Evolutionary conservation across 2,888 invertebrate species (phyloP), one percentile per base, ranked within the genome.

Genomic region (Xylocampa areola): DNA sequence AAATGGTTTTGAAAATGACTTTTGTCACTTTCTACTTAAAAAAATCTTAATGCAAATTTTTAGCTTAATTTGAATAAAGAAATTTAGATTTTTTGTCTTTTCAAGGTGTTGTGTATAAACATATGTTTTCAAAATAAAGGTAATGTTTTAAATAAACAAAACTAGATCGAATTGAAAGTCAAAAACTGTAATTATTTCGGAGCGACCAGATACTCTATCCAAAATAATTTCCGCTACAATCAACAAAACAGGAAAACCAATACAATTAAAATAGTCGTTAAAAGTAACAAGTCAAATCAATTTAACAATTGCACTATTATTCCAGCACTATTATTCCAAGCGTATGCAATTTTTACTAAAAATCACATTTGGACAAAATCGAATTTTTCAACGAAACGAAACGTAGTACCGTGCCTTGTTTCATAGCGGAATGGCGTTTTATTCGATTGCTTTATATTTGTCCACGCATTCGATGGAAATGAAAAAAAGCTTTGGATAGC

Each of bases 361-460:
- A 78, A 64, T 63, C 67, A 52, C 71, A 74, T 60, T 67, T 57
- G 33, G 5, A 41, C 39, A 58, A 48, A 64, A 75, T 71, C 43
- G 45, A 71, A 63, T 63, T 60, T 72, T 67, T n/a, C n/a, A n/a
- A n/a, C n/a, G n/a, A 6, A 62, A 64, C 70, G 53, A 53, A 51
- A 60, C 50, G 54, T 44, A 76, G 54, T 50, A 59, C 49, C 14
- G 8, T 37, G 16, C 21, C 41, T 41, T 63, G 57, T 75, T 64
- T 49, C 61, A 48, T 58, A 63, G 47, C 53, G 61, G 48, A 66
- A 76, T 68, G 63, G 66, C 55, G 61, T 73, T 73, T 73, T 70
- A 76, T 74, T 63, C 59, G 64, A 73, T 62, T 60, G 72, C 61
- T 76, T 73, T 75, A 75, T 77, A 75, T 78, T 76, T 76, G 77